These are phyloP conservation scores for Cynoglossus semilaevis DNA, from an alignment of 2,113 vertebrate genomes.

Conservation along the genomic window DNA sequence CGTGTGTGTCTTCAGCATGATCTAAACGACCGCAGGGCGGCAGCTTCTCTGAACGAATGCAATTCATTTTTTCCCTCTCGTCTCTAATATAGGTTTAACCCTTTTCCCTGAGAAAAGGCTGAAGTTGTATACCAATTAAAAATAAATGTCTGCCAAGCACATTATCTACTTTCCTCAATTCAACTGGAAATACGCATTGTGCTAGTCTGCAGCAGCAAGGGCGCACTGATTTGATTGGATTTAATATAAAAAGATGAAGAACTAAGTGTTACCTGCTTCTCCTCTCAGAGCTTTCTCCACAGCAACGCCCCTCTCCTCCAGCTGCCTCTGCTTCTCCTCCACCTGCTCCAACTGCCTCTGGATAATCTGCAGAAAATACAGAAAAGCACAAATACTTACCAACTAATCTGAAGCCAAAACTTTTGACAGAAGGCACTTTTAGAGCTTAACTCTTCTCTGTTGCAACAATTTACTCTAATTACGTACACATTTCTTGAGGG, in stretches of 20 bases:
- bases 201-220: neutral
- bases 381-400: neutral
- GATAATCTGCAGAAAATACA: slow-evolving; percentile 83
- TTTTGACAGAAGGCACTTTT: no score
- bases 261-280: slow-evolving; percentile 90
- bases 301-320: slow-evolving; percentile 93
- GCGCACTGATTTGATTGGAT: neutral
- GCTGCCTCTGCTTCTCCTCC: slow-evolving; percentile 96
- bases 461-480: slow-evolving; percentile 21
- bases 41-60: neutral
- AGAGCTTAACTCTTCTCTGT: no score
- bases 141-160: slow-evolving; percentile 5
- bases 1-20: slow-evolving; percentile 1
- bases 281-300: slow-evolving; percentile 97
- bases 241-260: neutral
- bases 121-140: slow-evolving; percentile 8
- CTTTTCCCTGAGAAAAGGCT: slow-evolving; percentile 19
- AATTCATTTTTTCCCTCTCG: slow-evolving; percentile 20
- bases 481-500: slow-evolving; percentile 4
- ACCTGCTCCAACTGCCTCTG: slow-evolving; percentile 97
- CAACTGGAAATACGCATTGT: neutral
- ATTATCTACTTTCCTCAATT: neutral
- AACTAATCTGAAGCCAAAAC: neutral
- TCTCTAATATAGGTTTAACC: neutral
- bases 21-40: slow-evolving; percentile 8